Evolutionary conservation across 2,888 invertebrate genomes (phyloP).

Genomic region (Minunthozetes semirufus): DNA sequence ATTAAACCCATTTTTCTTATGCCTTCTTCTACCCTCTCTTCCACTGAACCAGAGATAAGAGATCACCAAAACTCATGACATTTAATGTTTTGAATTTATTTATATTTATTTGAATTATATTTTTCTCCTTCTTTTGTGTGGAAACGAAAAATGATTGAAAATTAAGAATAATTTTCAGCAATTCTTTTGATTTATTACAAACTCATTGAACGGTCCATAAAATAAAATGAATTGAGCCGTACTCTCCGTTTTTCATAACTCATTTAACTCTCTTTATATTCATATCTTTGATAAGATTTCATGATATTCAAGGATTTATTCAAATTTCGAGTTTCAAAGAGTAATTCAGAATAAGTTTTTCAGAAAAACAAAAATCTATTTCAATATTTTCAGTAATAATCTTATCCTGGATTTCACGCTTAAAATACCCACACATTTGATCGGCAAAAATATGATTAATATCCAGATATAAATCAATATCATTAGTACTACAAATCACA

Average conservation of each 20-base stretch:
- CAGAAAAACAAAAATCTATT: too few relatives aligned
- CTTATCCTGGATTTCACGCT: too few relatives aligned
- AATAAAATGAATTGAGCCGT: conserved; percentile 3
- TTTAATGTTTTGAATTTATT: conserved; percentile 2
- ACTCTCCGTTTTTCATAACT: background rate
- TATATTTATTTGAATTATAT: background rate
- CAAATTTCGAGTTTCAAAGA: background rate
- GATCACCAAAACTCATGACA: background rate
- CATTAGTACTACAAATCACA: too few relatives aligned
- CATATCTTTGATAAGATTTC: background rate
- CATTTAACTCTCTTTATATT: background rate
- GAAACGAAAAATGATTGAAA: background rate
- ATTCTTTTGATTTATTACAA: background rate
- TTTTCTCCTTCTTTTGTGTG: background rate
- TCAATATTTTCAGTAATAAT: too few relatives aligned
- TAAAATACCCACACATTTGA: background rate
- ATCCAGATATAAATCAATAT: background rate
- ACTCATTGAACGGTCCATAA: conserved; percentile 3
- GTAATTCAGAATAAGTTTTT: background rate
- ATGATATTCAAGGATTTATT: background rate
- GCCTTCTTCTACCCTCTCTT: background rate
- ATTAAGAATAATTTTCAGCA: background rate
- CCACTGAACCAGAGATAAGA: background rate
- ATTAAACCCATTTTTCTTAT: background rate
- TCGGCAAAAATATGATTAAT: background rate